Evolutionary conservation across 2,113 vertebrate genomes (phyloP), one percentile per base, ranked within the genome.

Genomic region (Axis porcinus): DNA sequence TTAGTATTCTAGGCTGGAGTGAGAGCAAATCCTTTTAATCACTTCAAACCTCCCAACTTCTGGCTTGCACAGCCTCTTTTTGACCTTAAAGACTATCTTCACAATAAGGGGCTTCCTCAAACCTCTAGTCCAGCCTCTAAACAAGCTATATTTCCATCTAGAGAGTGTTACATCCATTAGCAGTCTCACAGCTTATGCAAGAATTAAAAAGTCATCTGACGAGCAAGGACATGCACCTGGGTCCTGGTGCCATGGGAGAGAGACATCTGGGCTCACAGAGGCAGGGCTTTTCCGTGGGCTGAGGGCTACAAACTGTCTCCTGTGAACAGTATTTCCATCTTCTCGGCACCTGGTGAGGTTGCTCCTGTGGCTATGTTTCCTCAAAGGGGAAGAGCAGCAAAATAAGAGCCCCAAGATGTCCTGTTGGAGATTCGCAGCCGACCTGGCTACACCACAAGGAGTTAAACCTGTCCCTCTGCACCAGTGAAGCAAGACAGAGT

Each of bases 201-300:
- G 97, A 97, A 96, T 89, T 84, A 89, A 93, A 93, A 98, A 98
- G 97, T 96, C 97, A 67, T 89, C 95, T 50, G 92, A 94, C 82
- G 97, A 98, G 97, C 86, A 52, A 98, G 78, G 91, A 96, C 95
- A 91, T 3, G 97, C 86, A 96, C 57, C 1, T 3, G 94, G 86
- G 97, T 97, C 95, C 67, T 2, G 1, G 58, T 94, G 60, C 62
- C 3, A 93, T 58, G 88, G 76, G 88, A 94, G 97, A 97, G n/a
- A 86, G 33, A 54, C 11, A 25, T 86, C 74, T 74, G 28, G 50
- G n/a, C n/a, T 93, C n/a, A 27, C 7, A 45, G 9, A 83, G 14
- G 54, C 47, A 74, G 78, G 57, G 57, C 12, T 89, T 25, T 93
- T 54, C 47, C 0, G 0, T 45, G 25, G 7, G n/a, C 89, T 62